phyloP scores from a whole-genome alignment of 2,888 invertebrate genomes.

The Eupithecia dodoneata region DNA sequence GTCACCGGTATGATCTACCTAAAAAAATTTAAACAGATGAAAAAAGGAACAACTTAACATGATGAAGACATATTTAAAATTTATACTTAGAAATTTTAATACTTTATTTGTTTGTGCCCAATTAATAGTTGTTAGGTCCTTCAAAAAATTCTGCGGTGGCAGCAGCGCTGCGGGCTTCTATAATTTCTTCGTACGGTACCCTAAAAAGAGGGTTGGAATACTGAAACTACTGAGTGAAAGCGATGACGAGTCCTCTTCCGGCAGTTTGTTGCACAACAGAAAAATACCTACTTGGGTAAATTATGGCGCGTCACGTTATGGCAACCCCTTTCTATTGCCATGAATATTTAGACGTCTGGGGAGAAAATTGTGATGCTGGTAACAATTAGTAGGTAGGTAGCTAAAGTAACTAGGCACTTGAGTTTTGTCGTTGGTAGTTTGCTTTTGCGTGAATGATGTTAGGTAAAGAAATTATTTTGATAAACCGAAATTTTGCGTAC shows the following conservation, averaged over 20 bases:
- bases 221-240: slow-evolving; percentile 75
- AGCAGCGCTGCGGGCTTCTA: no score
- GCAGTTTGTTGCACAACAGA: slow-evolving; percentile 58
- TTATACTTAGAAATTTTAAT: no score
- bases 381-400: slow-evolving; percentile 6
- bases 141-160: not conserved
- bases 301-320: slow-evolving; percentile 67
- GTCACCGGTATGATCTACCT: no score
- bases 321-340: slow-evolving; percentile 29
- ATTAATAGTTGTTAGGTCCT: not conserved
- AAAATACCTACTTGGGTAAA: slow-evolving; percentile 71
- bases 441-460: not conserved
- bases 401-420: not conserved
- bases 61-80: no score
- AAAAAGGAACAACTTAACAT: no score
- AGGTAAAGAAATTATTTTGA: not conserved
- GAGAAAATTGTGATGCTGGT: slow-evolving; percentile 1
- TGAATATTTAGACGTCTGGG: slow-evolving; percentile 18
- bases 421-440: not conserved
- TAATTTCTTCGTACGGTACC: not conserved
- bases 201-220: slow-evolving; percentile 9
- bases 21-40: no score
- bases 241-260: slow-evolving; percentile 62
- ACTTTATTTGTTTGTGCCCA: no score
- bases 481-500: not conserved